Evolutionary conservation across 2,113 vertebrate genomes (phyloP), one percentile per base, ranked within the genome.

Genomic region (Oceanites oceanicus): DNA sequence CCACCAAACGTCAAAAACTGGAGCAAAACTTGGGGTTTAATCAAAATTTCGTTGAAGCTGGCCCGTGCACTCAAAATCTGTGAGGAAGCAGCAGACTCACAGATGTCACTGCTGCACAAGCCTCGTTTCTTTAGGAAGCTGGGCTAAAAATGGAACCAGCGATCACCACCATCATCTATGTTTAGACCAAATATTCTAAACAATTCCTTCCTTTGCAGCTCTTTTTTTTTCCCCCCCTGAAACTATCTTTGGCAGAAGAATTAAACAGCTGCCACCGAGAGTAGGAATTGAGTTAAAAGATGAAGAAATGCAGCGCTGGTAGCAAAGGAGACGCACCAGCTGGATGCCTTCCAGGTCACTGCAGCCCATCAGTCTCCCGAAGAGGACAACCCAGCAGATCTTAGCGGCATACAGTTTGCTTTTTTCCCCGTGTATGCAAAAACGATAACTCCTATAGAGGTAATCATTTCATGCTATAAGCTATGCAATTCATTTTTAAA

Each of bases 301-400:
- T 15, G 78, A 40, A 79, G 90, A 88, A 94, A 76, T 1, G 50
- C 86, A 53, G 44, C 0, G 17, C 84, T 85, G 85, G 81, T 70
- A 65, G 93, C 63, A 52, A 59, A 87, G 92, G 88, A 86, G 82
- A 75, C 27, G 12, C 84, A 94, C 22, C 94, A 90, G 77, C 86
- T 92, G 94, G 94, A 88, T 15, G 47, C 68, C 79, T 88, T 96
- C 95, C 93, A 96, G 95, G 91, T 96, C 91, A 88, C 86, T 77
- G 86, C 92, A 94, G 68, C 86, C 75, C 23, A 0, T 13, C 44
- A 7, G 18, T 6, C 76, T 56, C 82, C 47, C 8, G 5, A 71
- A 22, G 15, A 92, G 72, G 86, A 96, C 72, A 72, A 66, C 18
- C 75, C 80, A 53, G 13, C 59, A 71, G 73, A 26, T 55, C 65